Percentiles rank a stretch among this genome's conserved stretches.
These are phyloP conservation scores for Myripristis murdjan DNA, from an alignment of 2,797 vertebrate genomes.

Conservation along the genomic window DNA sequence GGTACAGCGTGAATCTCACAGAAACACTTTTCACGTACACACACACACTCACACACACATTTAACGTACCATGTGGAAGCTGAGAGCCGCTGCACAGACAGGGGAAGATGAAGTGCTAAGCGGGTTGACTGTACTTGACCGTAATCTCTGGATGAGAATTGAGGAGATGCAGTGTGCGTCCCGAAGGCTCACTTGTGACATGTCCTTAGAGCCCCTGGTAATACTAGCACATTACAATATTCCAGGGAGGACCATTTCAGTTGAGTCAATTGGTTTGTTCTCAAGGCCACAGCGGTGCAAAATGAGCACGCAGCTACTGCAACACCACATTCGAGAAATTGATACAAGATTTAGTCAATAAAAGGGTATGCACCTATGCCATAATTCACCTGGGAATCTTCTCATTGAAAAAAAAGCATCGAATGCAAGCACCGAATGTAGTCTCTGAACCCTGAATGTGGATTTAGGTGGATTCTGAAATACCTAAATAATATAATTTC, in stretches of 20 bases:
- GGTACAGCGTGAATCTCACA: slow-evolving; percentile 40
- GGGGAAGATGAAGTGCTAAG: slow-evolving; percentile 68
- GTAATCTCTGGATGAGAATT: slow-evolving; percentile 68
- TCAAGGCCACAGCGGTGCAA: slow-evolving; percentile 52
- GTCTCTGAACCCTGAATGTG: slow-evolving; percentile 20
- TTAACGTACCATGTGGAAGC: slow-evolving; percentile 37
- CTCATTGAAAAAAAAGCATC: slow-evolving; percentile 23
- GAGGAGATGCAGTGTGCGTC: slow-evolving; percentile 62
- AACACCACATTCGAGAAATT: slow-evolving; percentile 8
- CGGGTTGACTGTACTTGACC: slow-evolving; percentile 69
- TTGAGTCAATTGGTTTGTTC: slow-evolving; percentile 50
- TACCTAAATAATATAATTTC: slow-evolving; percentile 49
- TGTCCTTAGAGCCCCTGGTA: slow-evolving; percentile 53
- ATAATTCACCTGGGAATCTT: slow-evolving; percentile 42
- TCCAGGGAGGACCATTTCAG: slow-evolving; percentile 55
- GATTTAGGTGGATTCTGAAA: slow-evolving; percentile 60
- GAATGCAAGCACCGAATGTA: slow-evolving; percentile 23
- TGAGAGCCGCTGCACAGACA: slow-evolving; percentile 18
- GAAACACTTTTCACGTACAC: slow-evolving; percentile 47
- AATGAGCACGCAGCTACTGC: slow-evolving; percentile 32
- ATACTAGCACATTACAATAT: slow-evolving; percentile 66
- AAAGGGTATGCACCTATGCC: slow-evolving; percentile 19
- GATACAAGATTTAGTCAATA: slow-evolving; percentile 42
- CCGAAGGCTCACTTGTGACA: slow-evolving; percentile 57
- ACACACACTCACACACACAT: slow-evolving; percentile 27